Evolutionary conservation across 2,113 vertebrate species (phyloP).

Genomic region (Diphyllodes magnificus): DNA sequence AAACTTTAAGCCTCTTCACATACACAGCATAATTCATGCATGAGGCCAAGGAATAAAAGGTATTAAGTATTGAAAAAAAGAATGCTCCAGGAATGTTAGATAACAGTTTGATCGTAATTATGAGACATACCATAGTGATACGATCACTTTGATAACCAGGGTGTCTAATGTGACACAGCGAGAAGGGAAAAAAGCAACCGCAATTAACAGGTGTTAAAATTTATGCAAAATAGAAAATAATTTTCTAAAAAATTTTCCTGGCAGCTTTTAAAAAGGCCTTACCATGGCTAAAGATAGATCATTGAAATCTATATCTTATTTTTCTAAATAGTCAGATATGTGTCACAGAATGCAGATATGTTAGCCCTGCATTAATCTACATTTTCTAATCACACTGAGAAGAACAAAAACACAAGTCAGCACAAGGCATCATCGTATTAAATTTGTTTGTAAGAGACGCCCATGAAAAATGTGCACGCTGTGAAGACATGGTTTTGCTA

Average conservation of each 20-base stretch:
- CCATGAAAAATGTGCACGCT: accelerated
- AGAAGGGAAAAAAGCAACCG: slow-evolving; percentile 59
- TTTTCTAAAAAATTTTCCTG: slow-evolving; percentile 46
- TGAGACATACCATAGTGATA: slow-evolving; percentile 76
- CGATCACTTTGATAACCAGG: slow-evolving; percentile 76
- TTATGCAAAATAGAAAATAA: slow-evolving; percentile 49
- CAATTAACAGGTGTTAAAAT: slow-evolving; percentile 68
- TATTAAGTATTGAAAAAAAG: slow-evolving; percentile 76
- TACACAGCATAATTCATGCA: slow-evolving; percentile 79
- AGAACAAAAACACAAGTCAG: slow-evolving; percentile 24
- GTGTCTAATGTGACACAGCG: slow-evolving; percentile 57
- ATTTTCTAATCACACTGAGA: neutral
- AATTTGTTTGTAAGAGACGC: accelerated
- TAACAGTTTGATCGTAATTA: slow-evolving; percentile 85
- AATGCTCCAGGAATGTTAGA: slow-evolving; percentile 85
- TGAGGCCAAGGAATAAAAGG: slow-evolving; percentile 81
- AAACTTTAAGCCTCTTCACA: slow-evolving; percentile 79
- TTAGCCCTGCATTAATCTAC: neutral
- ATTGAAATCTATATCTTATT: slow-evolving; percentile 24
- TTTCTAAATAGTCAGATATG: slow-evolving; percentile 40
- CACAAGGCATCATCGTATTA: neutral
- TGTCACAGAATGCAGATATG: slow-evolving; percentile 28
- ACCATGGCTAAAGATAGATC: slow-evolving; percentile 33
- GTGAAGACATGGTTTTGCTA: neutral
- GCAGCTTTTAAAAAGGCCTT: slow-evolving; percentile 31